Percentiles rank a stretch among this genome's conserved stretches.
These are phyloP conservation scores for Pherbina coryleti DNA, from an alignment of 2,888 invertebrate genomes.

Conservation along the genomic window DNA sequence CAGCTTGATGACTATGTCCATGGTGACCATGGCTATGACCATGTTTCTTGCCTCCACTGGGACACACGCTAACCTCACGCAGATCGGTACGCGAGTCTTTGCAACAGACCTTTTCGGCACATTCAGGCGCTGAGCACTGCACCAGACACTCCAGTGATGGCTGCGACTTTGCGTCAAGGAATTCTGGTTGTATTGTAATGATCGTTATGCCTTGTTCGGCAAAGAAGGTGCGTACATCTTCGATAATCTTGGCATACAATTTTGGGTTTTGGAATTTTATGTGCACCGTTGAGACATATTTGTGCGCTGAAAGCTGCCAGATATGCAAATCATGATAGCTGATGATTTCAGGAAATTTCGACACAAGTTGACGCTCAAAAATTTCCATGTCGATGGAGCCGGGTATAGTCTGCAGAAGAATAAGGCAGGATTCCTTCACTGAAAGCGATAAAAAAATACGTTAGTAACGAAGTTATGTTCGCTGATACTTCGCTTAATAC, in stretches of 20 bases:
- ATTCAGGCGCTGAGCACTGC: conserved; percentile 61
- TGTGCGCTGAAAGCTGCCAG: conserved; percentile 86
- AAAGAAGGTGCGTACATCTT: conserved; percentile 80
- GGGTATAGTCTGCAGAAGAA: conserved; percentile 93
- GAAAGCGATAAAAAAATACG: conserved; percentile 54
- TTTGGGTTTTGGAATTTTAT: conserved; percentile 79
- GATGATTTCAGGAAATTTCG: conserved; percentile 78
- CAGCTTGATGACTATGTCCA: conserved; percentile 20
- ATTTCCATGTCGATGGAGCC: conserved; percentile 84
- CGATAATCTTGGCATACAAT: conserved; percentile 73
- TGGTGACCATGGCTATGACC: conserved; percentile 29
- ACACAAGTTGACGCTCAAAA: conserved; percentile 75
- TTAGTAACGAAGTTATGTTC: too few relatives aligned
- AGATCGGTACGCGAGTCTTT: conserved; percentile 61
- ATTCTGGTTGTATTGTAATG: conserved; percentile 91
- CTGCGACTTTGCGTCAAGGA: conserved; percentile 66
- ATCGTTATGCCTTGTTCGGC: conserved; percentile 84
- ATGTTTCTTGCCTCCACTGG: conserved; percentile 40
- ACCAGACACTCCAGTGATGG: conserved; percentile 62
- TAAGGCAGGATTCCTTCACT: conserved; percentile 92
- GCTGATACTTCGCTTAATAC: conserved; percentile 58
- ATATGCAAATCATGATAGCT: conserved; percentile 90
- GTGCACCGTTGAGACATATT: conserved; percentile 87
- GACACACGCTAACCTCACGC: conserved; percentile 55
- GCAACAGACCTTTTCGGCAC: conserved; percentile 65